A percentile compares a stretch with the other conserved stretches of the same genome.
Conservation (phyloP, 1,140 invertebrate species). For the Brachionus koreanus region DNA sequence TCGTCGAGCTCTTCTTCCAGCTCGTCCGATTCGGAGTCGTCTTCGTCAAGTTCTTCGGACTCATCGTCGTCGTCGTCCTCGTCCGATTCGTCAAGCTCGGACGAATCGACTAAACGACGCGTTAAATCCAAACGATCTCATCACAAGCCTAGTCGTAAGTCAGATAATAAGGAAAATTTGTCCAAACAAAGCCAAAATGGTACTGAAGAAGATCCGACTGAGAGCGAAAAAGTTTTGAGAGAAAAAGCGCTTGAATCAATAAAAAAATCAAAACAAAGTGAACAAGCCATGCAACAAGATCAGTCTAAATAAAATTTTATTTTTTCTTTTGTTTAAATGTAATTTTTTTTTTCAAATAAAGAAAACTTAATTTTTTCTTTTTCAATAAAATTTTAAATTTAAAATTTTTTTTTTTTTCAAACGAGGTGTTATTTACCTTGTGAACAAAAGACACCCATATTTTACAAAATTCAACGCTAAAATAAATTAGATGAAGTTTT, state of each 20-base stretch:
- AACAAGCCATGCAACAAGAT: background rate
- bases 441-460: too few relatives aligned
- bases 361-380: background rate
- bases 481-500: background rate
- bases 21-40: background rate
- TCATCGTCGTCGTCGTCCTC: background rate
- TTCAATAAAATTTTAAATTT: background rate
- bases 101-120: background rate
- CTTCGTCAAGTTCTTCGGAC: background rate
- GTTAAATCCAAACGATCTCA: background rate
- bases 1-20: background rate
- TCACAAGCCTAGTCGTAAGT: background rate
- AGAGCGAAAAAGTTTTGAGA: constrained; percentile 10
- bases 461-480: background rate
- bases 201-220: background rate
- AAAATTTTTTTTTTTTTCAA: background rate
- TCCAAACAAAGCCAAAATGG: background rate
- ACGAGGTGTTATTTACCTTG: constrained; percentile 8
- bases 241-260: constrained; percentile 39
- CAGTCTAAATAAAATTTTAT: background rate
- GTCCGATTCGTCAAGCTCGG: background rate
- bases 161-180: constrained; percentile 26
- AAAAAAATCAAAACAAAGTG: background rate
- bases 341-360: background rate
- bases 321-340: constrained; percentile 10